Base-by-base conservation (phyloP, 92 coral and sea anemone species). In the Parazoanthus darwini region DNA sequence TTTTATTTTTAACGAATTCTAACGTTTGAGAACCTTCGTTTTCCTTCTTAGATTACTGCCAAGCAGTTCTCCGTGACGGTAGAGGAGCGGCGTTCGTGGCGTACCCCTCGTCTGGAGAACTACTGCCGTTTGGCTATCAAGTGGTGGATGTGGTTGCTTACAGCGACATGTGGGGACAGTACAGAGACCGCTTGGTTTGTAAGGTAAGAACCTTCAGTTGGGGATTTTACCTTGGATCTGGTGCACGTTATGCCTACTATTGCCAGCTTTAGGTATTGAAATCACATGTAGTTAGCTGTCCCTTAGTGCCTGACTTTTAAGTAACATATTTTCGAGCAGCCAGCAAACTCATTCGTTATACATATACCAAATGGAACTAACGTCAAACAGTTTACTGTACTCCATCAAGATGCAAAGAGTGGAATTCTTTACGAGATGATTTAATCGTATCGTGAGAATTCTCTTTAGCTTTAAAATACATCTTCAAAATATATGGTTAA, bases 131-230 rank as follows among this genome's bases (percentile, higher is more conserved):
- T 79, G 98, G 98, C 8, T 96, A 95, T 88, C 96, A 92, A 78
- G 93, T 95, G 23, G 90, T 97, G 22, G 96, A 95, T 78, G 88
- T 97, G 37, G 80, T 98, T 38, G 97, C 94, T 14, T 92, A 95
- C 80, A 94, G 94, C 39, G 98, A 97, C 84, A 97, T 95, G 97
- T 97, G 98, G 99, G 99, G 99, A 8, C 91, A 95, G 70, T 97
- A 95, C 88, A 90, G 90, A 26, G 99, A 97, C 85, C 77, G 92
- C 39, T 90, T 97, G 72, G 89, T 94, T 58, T 97, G 99, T 82
- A 90, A 92, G 96, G 99, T 95, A 88, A 48, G 89, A 20, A 20
- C 68, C 77, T 66, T 67, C 35, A 4, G 33, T 18, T 6, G 54
- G 26, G 90, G 29, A 29, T 36, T 1, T 22, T 4, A 10, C 10